phyloP scores from a whole-genome alignment of 2,113 vertebrate genomes.

The Hymenochirus boettgeri region DNA sequence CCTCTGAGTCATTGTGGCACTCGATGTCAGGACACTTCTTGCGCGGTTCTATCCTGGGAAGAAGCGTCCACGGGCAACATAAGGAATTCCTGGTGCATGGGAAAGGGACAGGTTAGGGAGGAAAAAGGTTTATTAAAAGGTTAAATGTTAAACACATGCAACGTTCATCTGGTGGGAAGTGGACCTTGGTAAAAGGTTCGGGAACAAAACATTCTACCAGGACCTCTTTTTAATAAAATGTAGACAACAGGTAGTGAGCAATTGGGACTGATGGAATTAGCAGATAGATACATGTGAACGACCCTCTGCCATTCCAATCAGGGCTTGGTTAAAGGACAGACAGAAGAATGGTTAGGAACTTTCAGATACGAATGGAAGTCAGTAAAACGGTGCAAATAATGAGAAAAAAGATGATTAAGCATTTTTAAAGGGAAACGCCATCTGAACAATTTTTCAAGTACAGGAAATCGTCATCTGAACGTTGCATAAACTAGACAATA shows the following conservation, averaged over 20 bases:
- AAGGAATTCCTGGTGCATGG: constrained; percentile 59
- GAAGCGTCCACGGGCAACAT: constrained; percentile 52
- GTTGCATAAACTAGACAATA: too few relatives aligned
- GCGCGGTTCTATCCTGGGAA: constrained; percentile 20
- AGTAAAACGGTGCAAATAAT: not conserved
- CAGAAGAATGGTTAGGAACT: constrained; percentile 9
- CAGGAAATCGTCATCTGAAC: too few relatives aligned
- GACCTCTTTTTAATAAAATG: not conserved
- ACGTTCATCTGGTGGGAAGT: not conserved
- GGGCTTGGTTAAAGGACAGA: constrained; percentile 13
- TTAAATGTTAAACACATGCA: not conserved
- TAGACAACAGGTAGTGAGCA: not conserved
- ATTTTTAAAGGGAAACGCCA: not conserved
- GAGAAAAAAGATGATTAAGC: not conserved
- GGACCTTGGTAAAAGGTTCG: too few relatives aligned
- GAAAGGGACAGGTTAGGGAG: not conserved
- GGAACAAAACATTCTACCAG: too few relatives aligned
- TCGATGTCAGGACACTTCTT: not conserved
- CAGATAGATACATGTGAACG: constrained; percentile 12
- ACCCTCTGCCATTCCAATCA: constrained; percentile 16
- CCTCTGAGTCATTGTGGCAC: not conserved
- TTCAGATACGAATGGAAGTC: not conserved
- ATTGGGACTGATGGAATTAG: constrained; percentile 13
- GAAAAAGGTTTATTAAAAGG: not conserved
- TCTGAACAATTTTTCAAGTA: too few relatives aligned